Percentiles rank a stretch among this genome's conserved stretches.
phyloP scores from a whole-genome alignment of 2,113 vertebrate species.

The Casuarius casuarius region DNA sequence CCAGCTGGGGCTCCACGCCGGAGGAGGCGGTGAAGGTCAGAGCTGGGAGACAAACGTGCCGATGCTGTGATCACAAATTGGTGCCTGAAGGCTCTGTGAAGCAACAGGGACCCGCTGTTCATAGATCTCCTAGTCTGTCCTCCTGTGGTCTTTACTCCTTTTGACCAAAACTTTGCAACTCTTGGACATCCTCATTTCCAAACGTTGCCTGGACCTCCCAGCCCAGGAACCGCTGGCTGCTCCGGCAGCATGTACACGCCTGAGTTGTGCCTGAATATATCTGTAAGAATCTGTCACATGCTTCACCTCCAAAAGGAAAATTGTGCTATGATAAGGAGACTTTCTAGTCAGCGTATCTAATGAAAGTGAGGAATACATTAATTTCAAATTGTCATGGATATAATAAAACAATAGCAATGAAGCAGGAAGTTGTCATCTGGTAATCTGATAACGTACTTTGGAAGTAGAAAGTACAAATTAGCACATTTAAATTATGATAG shows the following conservation, averaged over 20 bases:
- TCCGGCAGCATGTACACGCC: accelerated
- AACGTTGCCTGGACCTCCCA: not conserved
- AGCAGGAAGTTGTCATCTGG: not conserved
- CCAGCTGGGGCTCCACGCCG: too few relatives aligned
- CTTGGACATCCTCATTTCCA: not conserved
- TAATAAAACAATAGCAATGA: not conserved
- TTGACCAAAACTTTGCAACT: not conserved
- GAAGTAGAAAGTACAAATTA: not conserved
- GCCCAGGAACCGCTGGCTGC: not conserved
- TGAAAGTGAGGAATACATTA: not conserved
- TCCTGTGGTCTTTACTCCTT: not conserved
- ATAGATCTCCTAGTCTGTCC: accelerated
- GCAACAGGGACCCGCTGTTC: not conserved
- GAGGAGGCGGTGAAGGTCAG: not conserved
- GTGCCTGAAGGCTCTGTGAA: not conserved
- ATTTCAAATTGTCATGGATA: not conserved
- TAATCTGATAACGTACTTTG: not conserved
- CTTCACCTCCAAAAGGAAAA: not conserved
- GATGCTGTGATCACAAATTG: not conserved
- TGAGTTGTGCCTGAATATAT: accelerated
- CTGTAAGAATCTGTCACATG: accelerated
- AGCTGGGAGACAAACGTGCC: not conserved
- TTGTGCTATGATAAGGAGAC: not conserved
- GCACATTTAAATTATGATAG: not conserved
- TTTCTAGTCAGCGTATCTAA: not conserved